Evolutionary conservation across 2,113 vertebrate genomes (phyloP).

Genomic region (Xenopus laevis): DNA sequence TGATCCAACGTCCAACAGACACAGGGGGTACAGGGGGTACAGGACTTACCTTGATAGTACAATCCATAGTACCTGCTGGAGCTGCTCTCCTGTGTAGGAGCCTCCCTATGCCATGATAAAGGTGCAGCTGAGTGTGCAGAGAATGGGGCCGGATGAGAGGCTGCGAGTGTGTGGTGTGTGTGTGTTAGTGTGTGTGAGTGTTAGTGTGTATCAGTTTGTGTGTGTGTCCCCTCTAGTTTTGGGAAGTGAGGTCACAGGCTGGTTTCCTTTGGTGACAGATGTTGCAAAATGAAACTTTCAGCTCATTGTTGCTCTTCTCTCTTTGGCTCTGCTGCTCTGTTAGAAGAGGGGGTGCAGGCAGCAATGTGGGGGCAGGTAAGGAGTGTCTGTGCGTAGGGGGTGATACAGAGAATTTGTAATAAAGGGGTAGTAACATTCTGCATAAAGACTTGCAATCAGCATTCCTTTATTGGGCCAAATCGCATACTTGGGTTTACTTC

Average conservation of each 20-base stretch:
- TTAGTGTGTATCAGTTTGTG: constrained; percentile 30
- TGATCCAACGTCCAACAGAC: neutral
- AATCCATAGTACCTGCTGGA: constrained; percentile 69
- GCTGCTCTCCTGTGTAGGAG: neutral
- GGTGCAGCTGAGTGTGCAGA: constrained; percentile 22
- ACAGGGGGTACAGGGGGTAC: constrained; percentile 5
- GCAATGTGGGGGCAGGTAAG: no score
- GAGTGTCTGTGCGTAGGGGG: no score
- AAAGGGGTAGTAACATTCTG: no score
- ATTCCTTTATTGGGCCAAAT: no score
- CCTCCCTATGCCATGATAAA: constrained; percentile 32
- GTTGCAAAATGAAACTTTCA: constrained; percentile 24
- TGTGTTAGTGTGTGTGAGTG: constrained; percentile 45
- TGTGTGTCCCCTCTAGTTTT: constrained; percentile 65
- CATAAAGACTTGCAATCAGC: no score
- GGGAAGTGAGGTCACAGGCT: constrained; percentile 79
- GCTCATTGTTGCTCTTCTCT: no score
- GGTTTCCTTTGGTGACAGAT: constrained; percentile 61
- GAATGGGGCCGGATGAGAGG: constrained; percentile 44
- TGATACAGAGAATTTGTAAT: no score
- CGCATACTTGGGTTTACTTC: no score
- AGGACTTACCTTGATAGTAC: constrained; percentile 77
- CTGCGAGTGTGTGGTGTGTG: constrained; percentile 29
- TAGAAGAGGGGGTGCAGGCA: no score
- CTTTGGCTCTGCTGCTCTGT: no score